These are phyloP conservation scores for Pristionchus pacificus DNA, from an alignment of 1,140 invertebrate species.

Conservation along the genomic window DNA sequence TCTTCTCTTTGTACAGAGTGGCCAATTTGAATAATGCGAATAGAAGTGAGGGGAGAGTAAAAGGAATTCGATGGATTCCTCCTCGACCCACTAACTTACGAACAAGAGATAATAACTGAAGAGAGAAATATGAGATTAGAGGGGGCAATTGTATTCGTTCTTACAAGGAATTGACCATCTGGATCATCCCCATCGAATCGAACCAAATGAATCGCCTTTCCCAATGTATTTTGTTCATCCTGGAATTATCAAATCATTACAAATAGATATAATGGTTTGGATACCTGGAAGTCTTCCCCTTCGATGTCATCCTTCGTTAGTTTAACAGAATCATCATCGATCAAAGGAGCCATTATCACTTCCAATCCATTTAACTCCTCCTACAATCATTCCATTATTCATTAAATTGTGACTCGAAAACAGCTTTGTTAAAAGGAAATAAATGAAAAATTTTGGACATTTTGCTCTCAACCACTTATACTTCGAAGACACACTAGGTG, in stretches of 20 bases:
- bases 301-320: background rate
- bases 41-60: conserved; percentile 89
- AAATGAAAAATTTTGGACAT: too few relatives aligned
- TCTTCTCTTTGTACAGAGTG: conserved; percentile 73
- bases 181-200: conserved; percentile 68
- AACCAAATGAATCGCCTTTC: conserved; percentile 82
- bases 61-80: conserved; percentile 79
- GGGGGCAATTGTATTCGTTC: conserved; percentile 7
- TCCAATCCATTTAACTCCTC: background rate
- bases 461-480: too few relatives aligned
- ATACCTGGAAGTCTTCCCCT: background rate
- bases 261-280: conserved; percentile 40
- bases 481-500: too few relatives aligned
- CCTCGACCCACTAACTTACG: conserved; percentile 83
- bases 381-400: too few relatives aligned
- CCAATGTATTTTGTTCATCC: conserved; percentile 89
- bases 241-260: conserved; percentile 86
- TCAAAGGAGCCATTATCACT: background rate
- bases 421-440: too few relatives aligned
- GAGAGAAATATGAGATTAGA: conserved; percentile 40
- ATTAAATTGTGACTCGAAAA: too few relatives aligned
- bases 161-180: conserved; percentile 82
- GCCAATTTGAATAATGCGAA: conserved; percentile 83
- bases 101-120: conserved; percentile 66
- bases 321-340: background rate